A percentile compares a stretch with the other conserved stretches of the same genome.
Conservation (phyloP, 35 echinoderm and acorn worm species). For the Heliocidaris tuberculata region DNA sequence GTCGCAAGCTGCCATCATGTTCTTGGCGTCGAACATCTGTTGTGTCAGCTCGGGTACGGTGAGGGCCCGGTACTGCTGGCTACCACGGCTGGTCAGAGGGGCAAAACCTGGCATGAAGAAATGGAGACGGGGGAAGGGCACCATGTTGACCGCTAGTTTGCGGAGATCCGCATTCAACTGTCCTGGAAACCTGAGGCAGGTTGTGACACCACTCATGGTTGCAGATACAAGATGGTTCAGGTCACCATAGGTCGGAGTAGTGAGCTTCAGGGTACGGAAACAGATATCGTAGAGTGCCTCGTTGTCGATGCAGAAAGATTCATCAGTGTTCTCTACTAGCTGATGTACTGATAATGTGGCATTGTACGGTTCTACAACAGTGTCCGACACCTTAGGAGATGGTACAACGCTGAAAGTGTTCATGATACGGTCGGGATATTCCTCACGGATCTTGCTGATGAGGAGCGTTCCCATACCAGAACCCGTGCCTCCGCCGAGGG, state of each 20-base stretch:
- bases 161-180: conserved; percentile 81
- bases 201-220: conserved; percentile 98
- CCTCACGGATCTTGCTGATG: conserved; percentile 96
- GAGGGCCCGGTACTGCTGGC: conserved; percentile 80
- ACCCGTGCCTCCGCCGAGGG: conserved; percentile 86
- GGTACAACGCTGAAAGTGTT: conserved; percentile 99
- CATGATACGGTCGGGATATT: conserved; percentile 98
- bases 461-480: conserved; percentile 95
- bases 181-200: conserved; percentile 87
- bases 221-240: conserved; percentile 98
- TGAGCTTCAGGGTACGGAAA: conserved; percentile 96
- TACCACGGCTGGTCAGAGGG: conserved; percentile 85
- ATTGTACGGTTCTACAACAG: conserved; percentile 91
- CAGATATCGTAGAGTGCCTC: conserved; percentile 99
- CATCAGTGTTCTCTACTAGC: conserved; percentile 97
- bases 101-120: conserved; percentile 97
- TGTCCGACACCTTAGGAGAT: conserved; percentile 97
- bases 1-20: conserved; percentile 96
- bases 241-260: conserved; percentile 98
- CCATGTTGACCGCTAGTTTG: conserved; percentile 87
- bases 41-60: conserved; percentile 81
- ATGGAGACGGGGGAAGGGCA: conserved; percentile 87
- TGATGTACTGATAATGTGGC: conserved; percentile 81
- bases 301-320: conserved; percentile 99
- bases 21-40: conserved; percentile 93